phyloP scores from a whole-genome alignment of 2,888 invertebrate genomes.

The Teleogryllus oceanicus region DNA sequence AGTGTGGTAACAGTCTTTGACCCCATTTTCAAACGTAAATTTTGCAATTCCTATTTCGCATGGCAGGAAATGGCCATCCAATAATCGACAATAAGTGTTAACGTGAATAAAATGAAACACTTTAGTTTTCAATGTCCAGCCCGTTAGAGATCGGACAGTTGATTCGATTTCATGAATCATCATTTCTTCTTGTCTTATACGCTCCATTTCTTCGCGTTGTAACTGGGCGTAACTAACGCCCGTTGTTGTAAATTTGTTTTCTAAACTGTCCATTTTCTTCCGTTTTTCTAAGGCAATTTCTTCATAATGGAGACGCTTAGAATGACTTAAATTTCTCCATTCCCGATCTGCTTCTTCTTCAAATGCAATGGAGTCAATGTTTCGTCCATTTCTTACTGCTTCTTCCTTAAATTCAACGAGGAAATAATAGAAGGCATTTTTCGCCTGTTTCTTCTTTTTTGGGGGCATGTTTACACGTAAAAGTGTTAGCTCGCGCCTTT shows the following conservation, averaged over 20 bases:
- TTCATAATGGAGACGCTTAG: not conserved
- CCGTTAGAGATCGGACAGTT: not conserved
- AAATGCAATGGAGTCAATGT: not conserved
- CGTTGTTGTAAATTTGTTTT: conserved; percentile 2
- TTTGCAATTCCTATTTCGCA: not conserved
- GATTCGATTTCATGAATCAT: not conserved
- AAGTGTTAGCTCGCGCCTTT: too few species aligned
- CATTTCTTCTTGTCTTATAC: not conserved
- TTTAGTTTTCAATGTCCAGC: not conserved
- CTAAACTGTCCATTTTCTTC: not conserved
- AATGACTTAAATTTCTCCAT: not conserved
- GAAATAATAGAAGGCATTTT: conserved; percentile 18
- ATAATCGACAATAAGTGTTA: not conserved
- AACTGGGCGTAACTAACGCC: not conserved
- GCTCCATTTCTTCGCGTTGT: not conserved
- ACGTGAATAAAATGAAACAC: not conserved
- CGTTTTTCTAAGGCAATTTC: not conserved
- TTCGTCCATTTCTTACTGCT: not conserved
- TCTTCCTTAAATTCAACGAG: not conserved
- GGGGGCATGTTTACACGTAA: not conserved
- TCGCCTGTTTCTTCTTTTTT: not conserved
- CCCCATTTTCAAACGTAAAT: not conserved
- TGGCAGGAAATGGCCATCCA: not conserved
- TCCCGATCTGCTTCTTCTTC: not conserved
- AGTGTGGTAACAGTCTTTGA: not conserved